Base-by-base conservation (phyloP, 1,140 invertebrate species). In the Diachasma alloeum region DNA sequence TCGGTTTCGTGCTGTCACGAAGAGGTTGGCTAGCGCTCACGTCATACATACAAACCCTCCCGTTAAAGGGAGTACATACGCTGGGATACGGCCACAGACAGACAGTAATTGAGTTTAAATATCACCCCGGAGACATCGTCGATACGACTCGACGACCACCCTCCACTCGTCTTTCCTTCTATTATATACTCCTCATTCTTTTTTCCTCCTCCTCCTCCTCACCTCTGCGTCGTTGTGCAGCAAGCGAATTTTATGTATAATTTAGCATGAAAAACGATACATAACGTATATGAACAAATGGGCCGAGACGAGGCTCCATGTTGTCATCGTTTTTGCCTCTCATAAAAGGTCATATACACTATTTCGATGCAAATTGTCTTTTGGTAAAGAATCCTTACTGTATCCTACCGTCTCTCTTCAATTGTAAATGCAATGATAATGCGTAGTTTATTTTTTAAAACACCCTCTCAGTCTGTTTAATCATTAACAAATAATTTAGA, bases 41-140 rank as follows among this genome's bases (percentile, higher is more conserved):
- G 73, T 75, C 44, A 67, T 42, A 42, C 26, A 68, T 17, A 59
- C 19, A 44, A 63, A 66, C 24, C 36, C 48, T 36, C 44, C 69
- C 11, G 69, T 39, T 19, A 71, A n/a, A 71, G 22, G 39, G 42
- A 71, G 69, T 63, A 68, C 36, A 68, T 68, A 39, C 24, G 13
- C 31, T 68, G 36, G 66, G 13, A 37, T 36, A 68, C 36, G 31
- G 66, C 66, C 66, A 68, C 44, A 37, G 48, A 31, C 36, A 48
- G 31, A 72, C 56, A 42, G 39, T 74, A 74, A 74, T 74, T 74
- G 70, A 72, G 70, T 56, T 72, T 72, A 72, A 72, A 72, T 72
- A 72, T 53, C 46, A 72, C 48, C 44, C 44, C 5, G 19, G 31
- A 56, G 70, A 72, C 70, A 72, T 74, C 36, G 71, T 36, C 72